These are phyloP conservation scores for Agrochola circellaris DNA, from an alignment of 2,888 invertebrate species.

Conservation along the genomic window DNA sequence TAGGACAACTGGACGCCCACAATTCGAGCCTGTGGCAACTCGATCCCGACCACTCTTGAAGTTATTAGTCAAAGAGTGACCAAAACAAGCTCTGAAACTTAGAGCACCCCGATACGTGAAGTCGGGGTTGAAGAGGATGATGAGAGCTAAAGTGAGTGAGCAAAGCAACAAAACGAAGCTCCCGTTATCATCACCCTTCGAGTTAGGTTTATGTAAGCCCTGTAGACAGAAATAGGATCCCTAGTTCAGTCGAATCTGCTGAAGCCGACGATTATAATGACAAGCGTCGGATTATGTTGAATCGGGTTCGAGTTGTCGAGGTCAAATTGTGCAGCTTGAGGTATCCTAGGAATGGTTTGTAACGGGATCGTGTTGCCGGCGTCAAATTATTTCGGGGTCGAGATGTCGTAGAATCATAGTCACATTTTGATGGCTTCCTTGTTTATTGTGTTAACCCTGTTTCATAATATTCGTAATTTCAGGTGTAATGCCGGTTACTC, in stretches of 20 bases:
- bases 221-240: not conserved
- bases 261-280: too few species aligned
- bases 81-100: not conserved
- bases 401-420: not conserved
- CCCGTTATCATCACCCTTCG: not conserved
- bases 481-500: constrained; percentile 84
- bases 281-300: too few species aligned
- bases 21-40: too few species aligned
- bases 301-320: too few species aligned
- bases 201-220: not conserved
- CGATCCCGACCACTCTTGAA: not conserved
- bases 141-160: not conserved
- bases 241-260: not conserved
- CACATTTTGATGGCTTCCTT: not conserved
- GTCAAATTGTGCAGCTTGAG: too few species aligned
- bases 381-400: too few species aligned
- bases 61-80: not conserved
- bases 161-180: not conserved
- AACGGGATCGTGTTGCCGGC: too few species aligned
- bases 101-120: not conserved
- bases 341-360: too few species aligned
- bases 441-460: not conserved
- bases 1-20: too few species aligned
- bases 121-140: not conserved
- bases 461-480: constrained; percentile 28